These are phyloP conservation scores for Oophaga sylvatica DNA, from an alignment of 2,797 vertebrate species.

Conservation along the genomic window DNA sequence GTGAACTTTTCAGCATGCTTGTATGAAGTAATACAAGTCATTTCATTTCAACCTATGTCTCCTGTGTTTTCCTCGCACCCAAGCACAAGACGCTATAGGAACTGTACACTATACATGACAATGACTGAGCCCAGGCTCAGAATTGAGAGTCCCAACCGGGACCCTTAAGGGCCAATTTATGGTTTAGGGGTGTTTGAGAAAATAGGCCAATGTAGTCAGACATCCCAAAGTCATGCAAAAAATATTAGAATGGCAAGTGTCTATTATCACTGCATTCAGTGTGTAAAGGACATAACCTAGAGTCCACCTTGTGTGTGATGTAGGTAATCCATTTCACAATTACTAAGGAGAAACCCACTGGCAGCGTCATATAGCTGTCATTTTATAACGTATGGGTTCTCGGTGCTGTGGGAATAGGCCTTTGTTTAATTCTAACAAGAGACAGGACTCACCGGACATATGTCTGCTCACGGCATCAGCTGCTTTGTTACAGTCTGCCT, in stretches of 20 bases:
- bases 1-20: too few relatives aligned
- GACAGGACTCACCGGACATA: conserved; percentile 31
- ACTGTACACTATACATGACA: too few relatives aligned
- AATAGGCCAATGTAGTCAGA: too few relatives aligned
- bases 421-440: conserved; percentile 49
- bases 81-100: too few relatives aligned
- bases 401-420: conserved; percentile 27
- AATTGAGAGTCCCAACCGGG: too few relatives aligned
- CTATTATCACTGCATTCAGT: not conserved
- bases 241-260: not conserved
- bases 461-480: conserved; percentile 38
- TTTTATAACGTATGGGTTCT: conserved; percentile 43
- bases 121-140: too few relatives aligned
- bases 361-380: conserved; percentile 33
- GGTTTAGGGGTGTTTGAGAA: too few relatives aligned
- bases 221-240: too few relatives aligned
- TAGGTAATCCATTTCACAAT: not conserved
- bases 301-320: not conserved
- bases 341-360: not conserved
- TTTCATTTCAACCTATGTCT: too few relatives aligned
- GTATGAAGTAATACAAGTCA: too few relatives aligned
- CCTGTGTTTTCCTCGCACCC: too few relatives aligned
- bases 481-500: conserved; percentile 49
- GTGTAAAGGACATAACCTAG: not conserved
- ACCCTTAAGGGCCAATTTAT: too few relatives aligned